Evolutionary conservation across 2,797 vertebrate genomes (phyloP), one percentile per base, ranked within the genome.

Genomic region (Australoheros facetus): DNA sequence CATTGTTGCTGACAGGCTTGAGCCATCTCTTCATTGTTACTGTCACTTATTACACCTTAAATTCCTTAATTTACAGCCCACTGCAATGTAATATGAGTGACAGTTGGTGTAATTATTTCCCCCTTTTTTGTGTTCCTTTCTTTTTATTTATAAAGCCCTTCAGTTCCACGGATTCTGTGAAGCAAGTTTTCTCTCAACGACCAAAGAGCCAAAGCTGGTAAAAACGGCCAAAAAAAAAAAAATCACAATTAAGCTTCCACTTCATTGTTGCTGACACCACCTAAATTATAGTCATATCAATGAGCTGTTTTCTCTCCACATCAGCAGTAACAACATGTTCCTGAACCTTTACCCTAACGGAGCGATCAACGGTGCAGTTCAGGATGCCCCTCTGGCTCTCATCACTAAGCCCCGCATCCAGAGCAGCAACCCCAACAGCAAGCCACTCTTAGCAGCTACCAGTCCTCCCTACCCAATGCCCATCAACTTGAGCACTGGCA

Each of bases 351-450:
- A 95, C 87, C 95, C 93, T 78, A 97, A 97, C 75, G 96, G 96
- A 92, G 93, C 93, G 39, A 95, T 95, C 93, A 95, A 95, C 71
- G 94, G 93, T 60, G 89, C 95, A 75, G 96, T 96, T 91, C 98
- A 99, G 94, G 97, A 98, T 72, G 96, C 95, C 83, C 97, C 98
- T 73, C 93, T 99, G 91, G 97, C 97, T 84, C 97, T 99, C 88
- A 97, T 96, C 86, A 97, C 95, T 56, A 97, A 97, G 93, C 94
- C 94, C 71, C 97, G 96, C 89, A 80, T 91, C 62, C 96, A 95
- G 77, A 93, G 83, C 88, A 95, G 95, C 91, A 83, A 87, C 56
- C 93, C 70, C 37, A 96, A 95, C 59, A 96, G 96, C 83, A 97
- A 93, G 14, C 85, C 82, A 4, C 83, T 93, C 88, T 87, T 93